A percentile compares a stretch with the other conserved stretches of the same genome.
These are phyloP conservation scores for Sakesphorus luctuosus DNA, from an alignment of 2,113 vertebrate species.

Conservation along the genomic window DNA sequence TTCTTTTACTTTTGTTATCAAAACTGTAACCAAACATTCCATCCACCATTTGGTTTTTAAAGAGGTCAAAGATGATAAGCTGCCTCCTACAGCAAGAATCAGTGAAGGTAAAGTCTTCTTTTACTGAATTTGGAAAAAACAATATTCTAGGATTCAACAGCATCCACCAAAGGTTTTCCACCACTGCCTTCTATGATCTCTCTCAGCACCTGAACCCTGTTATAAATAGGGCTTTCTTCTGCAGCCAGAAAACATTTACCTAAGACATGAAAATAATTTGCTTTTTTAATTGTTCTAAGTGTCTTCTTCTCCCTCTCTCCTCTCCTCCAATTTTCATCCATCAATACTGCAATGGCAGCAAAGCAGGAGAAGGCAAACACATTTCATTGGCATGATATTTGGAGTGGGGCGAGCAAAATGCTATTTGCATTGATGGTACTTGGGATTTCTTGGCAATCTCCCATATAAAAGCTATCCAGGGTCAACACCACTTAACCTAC, in stretches of 20 bases:
- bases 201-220: neutral
- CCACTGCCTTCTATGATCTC: neutral
- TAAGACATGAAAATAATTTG: neutral
- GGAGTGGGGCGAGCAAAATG: neutral
- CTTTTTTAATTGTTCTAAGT: neutral
- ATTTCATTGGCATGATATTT: neutral
- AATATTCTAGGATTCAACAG: neutral
- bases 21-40: neutral
- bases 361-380: neutral
- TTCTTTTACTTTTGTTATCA: neutral
- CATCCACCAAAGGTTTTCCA: neutral
- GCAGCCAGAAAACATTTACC: neutral
- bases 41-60: neutral
- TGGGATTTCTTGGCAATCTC: slow-evolving; percentile 4
- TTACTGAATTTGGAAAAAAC: neutral
- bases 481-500: slow-evolving; percentile 26
- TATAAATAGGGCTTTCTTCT: neutral
- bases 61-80: neutral
- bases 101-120: neutral
- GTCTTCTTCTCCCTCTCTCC: neutral
- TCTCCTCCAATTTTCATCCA: neutral
- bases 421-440: neutral
- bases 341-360: neutral
- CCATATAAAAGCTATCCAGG: neutral
- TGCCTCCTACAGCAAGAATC: neutral